phyloP scores from a whole-genome alignment of 2,113 vertebrate species.

The Colossoma macropomum region DNA sequence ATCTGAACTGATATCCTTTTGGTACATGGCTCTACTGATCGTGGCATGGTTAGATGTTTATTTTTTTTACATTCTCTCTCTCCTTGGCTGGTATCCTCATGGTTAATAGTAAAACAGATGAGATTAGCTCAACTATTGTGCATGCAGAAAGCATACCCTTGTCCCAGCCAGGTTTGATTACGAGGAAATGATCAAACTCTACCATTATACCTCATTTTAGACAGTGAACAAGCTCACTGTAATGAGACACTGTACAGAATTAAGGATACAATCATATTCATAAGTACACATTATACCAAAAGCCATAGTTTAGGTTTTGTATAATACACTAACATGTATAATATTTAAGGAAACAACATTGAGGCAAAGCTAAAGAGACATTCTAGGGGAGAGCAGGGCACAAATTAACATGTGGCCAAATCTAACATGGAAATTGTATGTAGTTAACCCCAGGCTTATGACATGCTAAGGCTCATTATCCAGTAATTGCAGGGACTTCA shows the following conservation, averaged over 20 bases:
- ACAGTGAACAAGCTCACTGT: background rate
- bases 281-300: background rate
- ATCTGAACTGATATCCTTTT: slow-evolving; percentile 23
- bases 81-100: background rate
- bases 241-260: background rate
- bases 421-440: too few relatives aligned
- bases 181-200: background rate
- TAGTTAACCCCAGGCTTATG: too few relatives aligned
- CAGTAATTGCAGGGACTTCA: too few relatives aligned
- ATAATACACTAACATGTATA: background rate
- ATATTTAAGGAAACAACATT: too few relatives aligned
- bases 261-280: background rate
- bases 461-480: too few relatives aligned
- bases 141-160: background rate
- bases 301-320: background rate
- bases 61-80: too few relatives aligned
- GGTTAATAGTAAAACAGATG: background rate
- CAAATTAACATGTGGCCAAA: too few relatives aligned
- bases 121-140: background rate
- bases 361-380: too few relatives aligned
- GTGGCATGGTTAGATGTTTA: background rate
- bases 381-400: too few relatives aligned
- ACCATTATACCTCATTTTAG: background rate
- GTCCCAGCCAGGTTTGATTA: background rate
- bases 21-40: background rate